phyloP scores from a whole-genome alignment of 2,888 invertebrate genomes.

The Conus canariensis region DNA sequence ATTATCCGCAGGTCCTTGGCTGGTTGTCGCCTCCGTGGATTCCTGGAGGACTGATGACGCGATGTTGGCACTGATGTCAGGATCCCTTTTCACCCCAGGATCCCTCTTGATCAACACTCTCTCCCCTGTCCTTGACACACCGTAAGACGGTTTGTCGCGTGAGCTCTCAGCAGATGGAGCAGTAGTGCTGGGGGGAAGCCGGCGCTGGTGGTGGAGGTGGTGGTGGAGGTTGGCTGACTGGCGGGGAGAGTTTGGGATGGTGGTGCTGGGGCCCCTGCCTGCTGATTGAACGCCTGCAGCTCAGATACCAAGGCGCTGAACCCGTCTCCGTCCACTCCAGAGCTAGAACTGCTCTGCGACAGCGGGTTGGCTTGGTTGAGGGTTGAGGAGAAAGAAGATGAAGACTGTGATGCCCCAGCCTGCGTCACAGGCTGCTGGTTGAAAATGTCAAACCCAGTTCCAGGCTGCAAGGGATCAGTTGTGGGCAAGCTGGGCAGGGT shows the following conservation, averaged over 20 bases:
- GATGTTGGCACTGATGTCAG: constrained; percentile 27
- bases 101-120: background rate
- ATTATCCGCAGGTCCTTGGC: background rate
- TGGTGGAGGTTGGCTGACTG: background rate
- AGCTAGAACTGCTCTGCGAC: background rate
- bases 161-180: background rate
- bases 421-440: background rate
- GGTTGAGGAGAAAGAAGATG: background rate
- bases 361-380: background rate
- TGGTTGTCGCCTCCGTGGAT: constrained; percentile 32
- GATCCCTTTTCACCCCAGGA: constrained; percentile 30
- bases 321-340: background rate
- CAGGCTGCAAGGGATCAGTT: background rate
- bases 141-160: constrained; percentile 5
- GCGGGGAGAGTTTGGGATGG: background rate
- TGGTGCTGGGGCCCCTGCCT: background rate
- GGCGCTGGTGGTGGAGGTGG: background rate
- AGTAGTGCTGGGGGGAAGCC: background rate
- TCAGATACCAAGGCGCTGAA: constrained; percentile 33
- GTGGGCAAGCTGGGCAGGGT: background rate
- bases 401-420: background rate
- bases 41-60: constrained; percentile 32
- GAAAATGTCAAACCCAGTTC: constrained; percentile 24
- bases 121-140: constrained; percentile 4
- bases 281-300: constrained; percentile 29